phyloP scores from a whole-genome alignment of 2,113 vertebrate genomes.

The Chamaea fasciata region DNA sequence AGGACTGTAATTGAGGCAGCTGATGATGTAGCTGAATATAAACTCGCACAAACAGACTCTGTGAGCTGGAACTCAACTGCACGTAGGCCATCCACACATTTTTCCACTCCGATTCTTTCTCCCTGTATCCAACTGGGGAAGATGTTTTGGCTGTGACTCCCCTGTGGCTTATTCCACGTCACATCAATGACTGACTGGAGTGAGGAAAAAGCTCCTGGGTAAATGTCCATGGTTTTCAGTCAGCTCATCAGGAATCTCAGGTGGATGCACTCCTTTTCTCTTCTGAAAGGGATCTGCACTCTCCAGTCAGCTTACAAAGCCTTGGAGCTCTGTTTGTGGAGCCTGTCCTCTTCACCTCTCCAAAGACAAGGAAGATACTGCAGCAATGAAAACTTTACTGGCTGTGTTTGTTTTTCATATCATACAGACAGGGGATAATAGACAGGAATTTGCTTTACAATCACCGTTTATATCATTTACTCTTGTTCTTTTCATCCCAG shows the following conservation, averaged over 20 bases:
- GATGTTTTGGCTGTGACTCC: conserved; percentile 34
- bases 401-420: not conserved
- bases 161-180: conserved; percentile 40
- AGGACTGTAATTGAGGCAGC: not conserved
- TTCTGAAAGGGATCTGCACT: not conserved
- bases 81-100: not conserved
- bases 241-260: not conserved
- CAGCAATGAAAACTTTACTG: not conserved
- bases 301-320: not conserved
- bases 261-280: not conserved
- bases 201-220: conserved; percentile 14
- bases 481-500: not conserved
- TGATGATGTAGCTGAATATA: not conserved
- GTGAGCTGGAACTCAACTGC: not conserved
- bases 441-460: not conserved
- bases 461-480: not conserved
- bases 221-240: not conserved
- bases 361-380: not conserved
- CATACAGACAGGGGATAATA: not conserved
- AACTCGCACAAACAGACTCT: not conserved
- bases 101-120: conserved; percentile 41
- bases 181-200: not conserved
- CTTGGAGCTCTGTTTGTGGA: not conserved
- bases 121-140: not conserved
- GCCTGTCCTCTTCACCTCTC: not conserved